Percentiles rank a stretch among this genome's conserved stretches.
Evolutionary conservation across 2,888 invertebrate genomes (phyloP).

Genomic region (Melinopterus prodromus): DNA sequence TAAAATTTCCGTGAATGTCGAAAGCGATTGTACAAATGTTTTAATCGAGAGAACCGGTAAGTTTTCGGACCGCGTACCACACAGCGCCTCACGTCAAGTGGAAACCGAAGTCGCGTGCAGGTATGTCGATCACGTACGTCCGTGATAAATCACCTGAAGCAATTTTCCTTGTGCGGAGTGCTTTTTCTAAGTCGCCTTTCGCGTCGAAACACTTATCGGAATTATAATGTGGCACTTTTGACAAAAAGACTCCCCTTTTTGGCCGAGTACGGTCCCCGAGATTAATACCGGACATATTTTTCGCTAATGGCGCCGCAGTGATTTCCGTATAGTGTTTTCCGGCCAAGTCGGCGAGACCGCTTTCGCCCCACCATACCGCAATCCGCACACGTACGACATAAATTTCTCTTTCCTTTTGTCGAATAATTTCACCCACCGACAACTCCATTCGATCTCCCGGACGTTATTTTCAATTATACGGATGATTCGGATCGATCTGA

Average conservation of each 20-base stretch:
- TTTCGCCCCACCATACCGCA: not conserved
- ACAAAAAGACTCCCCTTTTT: not conserved
- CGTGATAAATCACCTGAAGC: conserved; percentile 19
- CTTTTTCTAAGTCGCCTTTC: conserved; percentile 21
- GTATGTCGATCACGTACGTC: conserved; percentile 20
- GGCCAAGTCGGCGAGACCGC: not conserved
- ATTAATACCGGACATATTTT: conserved; percentile 8
- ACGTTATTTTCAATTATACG: conserved; percentile 4
- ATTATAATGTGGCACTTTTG: conserved; percentile 20
- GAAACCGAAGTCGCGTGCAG: conserved; percentile 15
- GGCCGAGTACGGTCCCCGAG: not conserved
- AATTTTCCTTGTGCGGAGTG: conserved; percentile 16
- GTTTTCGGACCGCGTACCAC: not conserved
- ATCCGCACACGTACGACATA: not conserved
- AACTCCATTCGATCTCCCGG: not conserved
- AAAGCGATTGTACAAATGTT: not conserved
- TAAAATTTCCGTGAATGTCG: not conserved
- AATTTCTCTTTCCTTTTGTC: conserved; percentile 4
- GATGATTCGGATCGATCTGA: not conserved
- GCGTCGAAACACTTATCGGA: conserved; percentile 23
- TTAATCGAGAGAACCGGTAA: not conserved
- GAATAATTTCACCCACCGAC: not conserved
- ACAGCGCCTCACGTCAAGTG: not conserved
- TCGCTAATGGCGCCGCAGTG: not conserved
- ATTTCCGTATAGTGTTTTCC: not conserved